Base-by-base conservation (phyloP, 1,140 invertebrate genomes). In the Trinorchestia longiramus region DNA sequence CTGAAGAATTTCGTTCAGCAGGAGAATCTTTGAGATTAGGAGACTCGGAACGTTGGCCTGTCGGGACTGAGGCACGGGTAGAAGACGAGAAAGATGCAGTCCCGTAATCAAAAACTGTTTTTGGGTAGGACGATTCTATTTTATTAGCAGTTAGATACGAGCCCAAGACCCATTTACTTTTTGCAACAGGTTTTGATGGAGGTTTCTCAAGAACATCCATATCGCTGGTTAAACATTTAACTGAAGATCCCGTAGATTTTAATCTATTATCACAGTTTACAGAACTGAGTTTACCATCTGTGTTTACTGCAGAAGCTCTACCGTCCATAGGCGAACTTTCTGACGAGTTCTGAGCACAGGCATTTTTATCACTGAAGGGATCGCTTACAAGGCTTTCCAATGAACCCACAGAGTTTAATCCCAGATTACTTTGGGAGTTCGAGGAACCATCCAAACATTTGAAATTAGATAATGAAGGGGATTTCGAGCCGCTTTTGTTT, bases 61-160 rank as follows among this genome's bases (percentile, higher is more conserved):
- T 77, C 11, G 62, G 28, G 3, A 77, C 62, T 19, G 62, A 77
- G 19, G 47, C 6, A 53, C 47, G 19, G 19, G 47, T 53, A 77
- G 62, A 77, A 77, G 28, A 3, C 36, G 62, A 77, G 36, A 41
- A 91, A 15, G 88, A 91, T 43, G 88, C 41, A 43, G 36, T 15
- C 11, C 88, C 41, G 28, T 91, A 91, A 42, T 91, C 88, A 43
- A 91, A 91, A 42, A 43, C 43, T n/a, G 92, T 15, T 94, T 94
- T 94, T 40, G 92, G 44, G 92, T 45, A 43, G 15, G 92, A 17
- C 43, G 92, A 94, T 43, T 45, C 43, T 40, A 40, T 47, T 42
- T 44, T 94, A 45, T 47, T 94, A 19, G 92, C 92, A 3, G 92
- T 94, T 45, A 94, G 44, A 40, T 19, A 94, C 47, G 92, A 94